Evolutionary conservation across 2,888 invertebrate species (phyloP), one percentile per base, ranked within the genome.

Genomic region (Cloeon dipterum): DNA sequence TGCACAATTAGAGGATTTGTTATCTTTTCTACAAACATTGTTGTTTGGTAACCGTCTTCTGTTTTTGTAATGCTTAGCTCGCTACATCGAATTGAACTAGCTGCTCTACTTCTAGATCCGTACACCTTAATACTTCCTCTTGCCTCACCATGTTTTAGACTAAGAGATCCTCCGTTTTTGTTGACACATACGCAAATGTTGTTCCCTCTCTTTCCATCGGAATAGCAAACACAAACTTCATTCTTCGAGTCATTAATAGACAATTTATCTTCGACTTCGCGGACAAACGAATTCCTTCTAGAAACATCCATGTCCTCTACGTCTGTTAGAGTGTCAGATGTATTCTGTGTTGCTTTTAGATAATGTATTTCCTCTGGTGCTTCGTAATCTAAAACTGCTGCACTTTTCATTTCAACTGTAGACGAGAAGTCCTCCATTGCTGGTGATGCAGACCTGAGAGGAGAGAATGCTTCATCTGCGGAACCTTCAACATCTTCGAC

Each of bases 261-360:
- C 7, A 26, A 16, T 13, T n/a, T 13, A 16, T 29, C 29, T 16
- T 29, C 29, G 5, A 29, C 5, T 5, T 14, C 25, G 23, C 8
- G 29, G 10, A 8, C n/a, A 7, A 16, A 8, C 14, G 29, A 29
- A 29, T 16, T 14, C 16, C n/a, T 29, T 16, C 10, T 14, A 7
- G 8, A 29, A 8, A 14, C n/a, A 16, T 29, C 14, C 5, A 63
- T 48, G 46, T 65, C 66, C 49, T 69, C 68, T 36, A 61, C 50
- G 48, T 69, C 68, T 4, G 68, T 57, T 50, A 19, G 52, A 52
- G 37, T 64, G 63, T 20, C 51, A 50, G n/a, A n/a, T 13, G 42
- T 42, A 38, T 52, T 56, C 34, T 52, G 51, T 41, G 58, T 53
- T 34, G 61, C 61, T 50, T 66, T 67, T 8, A 66, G 52, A 46